phyloP scores from a whole-genome alignment of 2,113 vertebrate species.

The Antechinus flavipes region DNA sequence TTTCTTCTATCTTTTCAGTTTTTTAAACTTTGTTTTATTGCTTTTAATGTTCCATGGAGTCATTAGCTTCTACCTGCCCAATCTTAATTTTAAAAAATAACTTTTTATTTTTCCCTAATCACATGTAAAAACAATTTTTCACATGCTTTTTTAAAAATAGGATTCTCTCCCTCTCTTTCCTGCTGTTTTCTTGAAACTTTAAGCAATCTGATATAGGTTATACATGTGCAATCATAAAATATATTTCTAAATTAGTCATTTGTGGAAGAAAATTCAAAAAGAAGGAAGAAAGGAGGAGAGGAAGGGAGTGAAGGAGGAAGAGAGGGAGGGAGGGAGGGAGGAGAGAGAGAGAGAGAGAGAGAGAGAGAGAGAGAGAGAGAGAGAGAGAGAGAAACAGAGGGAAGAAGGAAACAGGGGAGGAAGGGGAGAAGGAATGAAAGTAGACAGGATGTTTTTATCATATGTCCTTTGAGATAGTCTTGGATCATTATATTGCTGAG shows the following conservation, averaged over 20 bases:
- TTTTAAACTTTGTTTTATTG: background rate
- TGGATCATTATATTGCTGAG: background rate
- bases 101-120: background rate
- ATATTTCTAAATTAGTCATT: background rate
- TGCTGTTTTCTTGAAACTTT: background rate
- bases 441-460: background rate
- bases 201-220: background rate
- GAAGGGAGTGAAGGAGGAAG: too few relatives aligned
- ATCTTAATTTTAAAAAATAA: background rate
- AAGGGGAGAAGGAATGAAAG: too few relatives aligned
- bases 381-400: too few relatives aligned
- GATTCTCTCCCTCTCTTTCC: background rate
- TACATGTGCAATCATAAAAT: background rate
- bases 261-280: background rate
- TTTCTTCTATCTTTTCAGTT: background rate
- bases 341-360: too few relatives aligned
- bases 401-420: too few relatives aligned
- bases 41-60: background rate
- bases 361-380: too few relatives aligned
- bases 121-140: background rate
- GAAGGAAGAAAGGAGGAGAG: too few relatives aligned
- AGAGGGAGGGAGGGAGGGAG: too few relatives aligned
- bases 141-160: background rate
- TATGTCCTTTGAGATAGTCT: background rate
- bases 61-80: background rate